phyloP scores from a whole-genome alignment of 2,113 vertebrate genomes.

The Microcebus jonahi region DNA sequence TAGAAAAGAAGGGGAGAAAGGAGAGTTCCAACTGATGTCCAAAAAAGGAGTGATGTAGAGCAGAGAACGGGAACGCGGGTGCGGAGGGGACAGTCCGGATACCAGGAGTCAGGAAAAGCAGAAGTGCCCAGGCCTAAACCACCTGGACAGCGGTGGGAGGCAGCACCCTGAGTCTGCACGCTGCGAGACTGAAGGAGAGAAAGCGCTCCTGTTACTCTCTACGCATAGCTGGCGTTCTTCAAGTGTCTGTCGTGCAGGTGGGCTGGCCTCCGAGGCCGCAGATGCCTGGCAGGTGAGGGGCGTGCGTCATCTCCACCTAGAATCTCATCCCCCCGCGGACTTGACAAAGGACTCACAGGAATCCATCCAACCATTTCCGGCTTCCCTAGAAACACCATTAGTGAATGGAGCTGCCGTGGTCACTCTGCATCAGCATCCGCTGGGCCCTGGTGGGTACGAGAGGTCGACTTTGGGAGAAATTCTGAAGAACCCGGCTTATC shows the following conservation, averaged over 20 bases:
- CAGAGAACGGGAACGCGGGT: accelerated
- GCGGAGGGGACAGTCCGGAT: neutral
- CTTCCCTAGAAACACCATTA: neutral
- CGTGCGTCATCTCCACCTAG: accelerated
- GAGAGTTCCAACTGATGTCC: accelerated
- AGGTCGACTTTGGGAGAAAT: neutral
- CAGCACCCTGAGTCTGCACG: accelerated
- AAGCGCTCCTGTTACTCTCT: accelerated
- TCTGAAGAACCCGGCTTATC: no score
- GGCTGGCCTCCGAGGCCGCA: neutral
- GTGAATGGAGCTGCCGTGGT: accelerated
- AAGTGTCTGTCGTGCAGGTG: neutral
- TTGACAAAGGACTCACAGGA: neutral
- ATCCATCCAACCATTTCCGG: no score
- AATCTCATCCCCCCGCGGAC: accelerated
- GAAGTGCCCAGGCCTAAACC: accelerated
- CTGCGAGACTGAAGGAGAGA: neutral
- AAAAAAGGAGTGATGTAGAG: accelerated
- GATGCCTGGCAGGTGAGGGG: neutral
- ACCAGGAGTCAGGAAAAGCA: accelerated
- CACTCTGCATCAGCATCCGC: accelerated
- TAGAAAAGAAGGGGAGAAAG: neutral
- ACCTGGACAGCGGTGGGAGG: accelerated
- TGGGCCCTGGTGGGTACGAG: accelerated
- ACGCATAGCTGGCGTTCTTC: accelerated